These are phyloP conservation scores for Pipistrellus pipistrellus DNA, from an alignment of 2,797 vertebrate species.

Conservation along the genomic window DNA sequence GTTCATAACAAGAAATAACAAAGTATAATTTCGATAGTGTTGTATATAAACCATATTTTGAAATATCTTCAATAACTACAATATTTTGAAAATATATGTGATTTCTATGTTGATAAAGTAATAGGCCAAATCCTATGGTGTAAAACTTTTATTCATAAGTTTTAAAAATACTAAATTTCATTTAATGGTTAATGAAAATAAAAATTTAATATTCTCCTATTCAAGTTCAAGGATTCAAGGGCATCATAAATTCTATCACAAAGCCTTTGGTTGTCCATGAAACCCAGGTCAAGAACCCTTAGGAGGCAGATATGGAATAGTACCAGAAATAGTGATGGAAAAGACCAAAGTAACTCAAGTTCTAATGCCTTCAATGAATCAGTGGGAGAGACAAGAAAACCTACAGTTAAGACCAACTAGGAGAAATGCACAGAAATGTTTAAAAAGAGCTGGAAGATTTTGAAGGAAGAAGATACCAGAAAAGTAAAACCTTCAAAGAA, in stretches of 20 bases:
- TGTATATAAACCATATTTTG: constrained; percentile 28
- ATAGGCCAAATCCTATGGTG: not conserved
- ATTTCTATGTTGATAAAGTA: constrained; percentile 5
- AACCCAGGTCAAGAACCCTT: constrained; percentile 14
- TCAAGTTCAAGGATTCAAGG: not conserved
- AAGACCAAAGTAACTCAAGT: constrained; percentile 51
- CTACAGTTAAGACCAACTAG: constrained; percentile 43
- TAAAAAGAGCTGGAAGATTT: constrained; percentile 66
- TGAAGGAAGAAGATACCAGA: constrained; percentile 72
- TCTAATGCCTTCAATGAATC: constrained; percentile 27
- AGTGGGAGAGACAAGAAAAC: not conserved
- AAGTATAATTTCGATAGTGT: constrained; percentile 38
- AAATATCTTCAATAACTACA: constrained; percentile 47
- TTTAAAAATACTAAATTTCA: constrained; percentile 54
- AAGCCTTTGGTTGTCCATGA: not conserved
- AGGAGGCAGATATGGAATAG: not conserved
- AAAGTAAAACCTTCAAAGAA: constrained; percentile 77
- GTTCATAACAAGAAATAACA: not conserved
- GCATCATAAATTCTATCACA: not conserved
- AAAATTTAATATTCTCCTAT: not conserved
- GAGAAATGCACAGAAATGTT: constrained; percentile 54
- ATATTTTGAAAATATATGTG: constrained; percentile 39
- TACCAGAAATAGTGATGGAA: not conserved
- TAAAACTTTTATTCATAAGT: not conserved
- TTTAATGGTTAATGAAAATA: constrained; percentile 58